phyloP scores from a whole-genome alignment of 37 sponge, comb jelly and placozoan genomes.

The Oscarella lobularis region DNA sequence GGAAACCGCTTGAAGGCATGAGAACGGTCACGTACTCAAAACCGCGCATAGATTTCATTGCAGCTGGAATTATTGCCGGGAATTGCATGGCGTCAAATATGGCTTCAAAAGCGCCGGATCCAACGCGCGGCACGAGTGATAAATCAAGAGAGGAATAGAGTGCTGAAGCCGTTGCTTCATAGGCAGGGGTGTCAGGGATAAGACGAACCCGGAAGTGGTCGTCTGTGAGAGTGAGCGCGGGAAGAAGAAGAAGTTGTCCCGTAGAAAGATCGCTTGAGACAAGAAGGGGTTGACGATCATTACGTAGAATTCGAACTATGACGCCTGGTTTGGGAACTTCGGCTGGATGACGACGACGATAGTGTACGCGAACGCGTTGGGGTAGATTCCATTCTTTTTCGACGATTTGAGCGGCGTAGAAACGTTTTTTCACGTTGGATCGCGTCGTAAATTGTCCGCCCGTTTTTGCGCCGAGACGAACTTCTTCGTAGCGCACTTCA shows the following conservation, averaged over 20 bases:
- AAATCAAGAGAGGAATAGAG: background rate
- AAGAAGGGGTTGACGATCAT: too few relatives aligned
- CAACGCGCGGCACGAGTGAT: background rate
- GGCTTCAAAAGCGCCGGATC: background rate
- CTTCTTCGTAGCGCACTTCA: too few relatives aligned
- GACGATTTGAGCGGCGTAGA: background rate
- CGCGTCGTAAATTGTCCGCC: background rate
- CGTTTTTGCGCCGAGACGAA: background rate
- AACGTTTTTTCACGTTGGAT: background rate
- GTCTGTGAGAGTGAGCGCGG: background rate
- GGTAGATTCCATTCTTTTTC: background rate
- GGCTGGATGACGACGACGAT: background rate
- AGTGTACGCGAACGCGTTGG: background rate
- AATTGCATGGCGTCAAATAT: too few relatives aligned
- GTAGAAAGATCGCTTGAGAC: background rate
- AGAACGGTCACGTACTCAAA: too few relatives aligned
- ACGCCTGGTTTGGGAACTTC: background rate
- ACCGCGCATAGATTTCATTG: too few relatives aligned
- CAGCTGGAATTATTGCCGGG: too few relatives aligned
- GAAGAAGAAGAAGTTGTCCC: background rate
- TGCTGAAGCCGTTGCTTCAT: background rate
- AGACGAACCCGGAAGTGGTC: background rate
- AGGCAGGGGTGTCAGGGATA: background rate
- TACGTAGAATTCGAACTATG: background rate
- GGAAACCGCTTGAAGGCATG: too few relatives aligned